These are phyloP conservation scores for Lottia scabra DNA, from an alignment of 2,888 invertebrate genomes.

Conservation along the genomic window DNA sequence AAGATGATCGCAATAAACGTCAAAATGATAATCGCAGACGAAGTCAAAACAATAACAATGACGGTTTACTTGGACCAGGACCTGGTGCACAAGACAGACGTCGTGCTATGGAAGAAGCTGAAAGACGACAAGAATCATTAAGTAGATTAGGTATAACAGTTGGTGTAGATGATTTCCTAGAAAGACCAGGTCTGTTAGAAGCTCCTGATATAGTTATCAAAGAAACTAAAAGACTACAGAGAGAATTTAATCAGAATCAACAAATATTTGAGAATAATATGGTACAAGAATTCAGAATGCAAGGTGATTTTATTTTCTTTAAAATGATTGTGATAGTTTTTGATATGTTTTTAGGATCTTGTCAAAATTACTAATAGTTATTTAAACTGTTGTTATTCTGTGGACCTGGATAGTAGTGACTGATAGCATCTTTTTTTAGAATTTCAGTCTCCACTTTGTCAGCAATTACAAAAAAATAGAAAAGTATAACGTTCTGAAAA, in stretches of 20 bases:
- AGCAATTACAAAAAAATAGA: no score
- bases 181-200: not conserved
- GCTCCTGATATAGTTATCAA: not conserved
- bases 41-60: not conserved
- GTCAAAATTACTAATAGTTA: no score
- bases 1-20: not conserved
- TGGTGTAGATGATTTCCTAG: not conserved
- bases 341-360: no score
- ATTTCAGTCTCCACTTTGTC: no score
- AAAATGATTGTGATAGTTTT: no score
- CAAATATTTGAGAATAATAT: no score
- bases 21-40: slow-evolving; percentile 4
- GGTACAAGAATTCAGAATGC: no score
- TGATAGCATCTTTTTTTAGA: no score
- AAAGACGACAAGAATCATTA: not conserved
- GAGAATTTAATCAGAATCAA: not conserved
- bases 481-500: no score
- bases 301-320: no score
- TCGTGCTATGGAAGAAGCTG: not conserved
- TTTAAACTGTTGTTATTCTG: no score
- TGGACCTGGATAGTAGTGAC: no score
- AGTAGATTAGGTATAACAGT: not conserved
- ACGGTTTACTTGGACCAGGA: not conserved
- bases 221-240: not conserved
- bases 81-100: not conserved